A percentile compares a stretch with the other conserved stretches of the same genome.
These are phyloP conservation scores for Nysson spinosus DNA, from an alignment of 2,888 invertebrate species.

Conservation along the genomic window DNA sequence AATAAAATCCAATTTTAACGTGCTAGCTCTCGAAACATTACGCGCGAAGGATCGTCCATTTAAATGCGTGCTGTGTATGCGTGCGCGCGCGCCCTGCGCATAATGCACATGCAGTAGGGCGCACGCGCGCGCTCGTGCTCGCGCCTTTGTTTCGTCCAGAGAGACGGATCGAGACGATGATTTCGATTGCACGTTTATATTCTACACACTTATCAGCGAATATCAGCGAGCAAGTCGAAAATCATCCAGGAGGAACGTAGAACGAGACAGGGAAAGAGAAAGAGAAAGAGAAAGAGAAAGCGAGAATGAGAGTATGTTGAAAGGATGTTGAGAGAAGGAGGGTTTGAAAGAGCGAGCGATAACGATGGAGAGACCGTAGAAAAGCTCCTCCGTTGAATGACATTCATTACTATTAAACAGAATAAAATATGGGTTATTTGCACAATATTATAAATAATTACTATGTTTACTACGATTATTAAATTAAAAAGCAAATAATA, in stretches of 20 bases:
- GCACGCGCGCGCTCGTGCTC: conserved; percentile 26
- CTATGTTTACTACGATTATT: conserved; percentile 72
- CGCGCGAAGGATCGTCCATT: conserved; percentile 63
- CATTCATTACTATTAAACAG: conserved; percentile 68
- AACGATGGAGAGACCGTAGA: conserved; percentile 47
- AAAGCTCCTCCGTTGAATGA: conserved; percentile 68
- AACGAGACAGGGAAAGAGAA: conserved; percentile 2
- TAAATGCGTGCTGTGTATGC: conserved; percentile 46
- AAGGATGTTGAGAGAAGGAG: conserved; percentile 11
- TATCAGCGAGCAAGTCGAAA: conserved; percentile 26
- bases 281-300: neutral
- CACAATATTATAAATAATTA: conserved; percentile 75
- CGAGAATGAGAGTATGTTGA: neutral
- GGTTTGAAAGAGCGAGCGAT: conserved; percentile 26
- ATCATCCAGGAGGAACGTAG: conserved; percentile 1
- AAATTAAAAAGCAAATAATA: conserved; percentile 70
- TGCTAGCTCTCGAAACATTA: conserved; percentile 68
- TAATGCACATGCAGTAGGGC: conserved; percentile 11
- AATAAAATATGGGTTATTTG: conserved; percentile 73
- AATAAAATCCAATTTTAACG: conserved; percentile 69
- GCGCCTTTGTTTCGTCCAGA: conserved; percentile 27
- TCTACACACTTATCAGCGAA: too few relatives aligned
- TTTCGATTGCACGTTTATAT: too few relatives aligned
- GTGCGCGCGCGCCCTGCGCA: conserved; percentile 20
- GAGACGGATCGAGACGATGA: conserved; percentile 40